Evolutionary conservation across 2,888 invertebrate species (phyloP), one percentile per base, ranked within the genome.

Genomic region (Tachina lurida): DNA sequence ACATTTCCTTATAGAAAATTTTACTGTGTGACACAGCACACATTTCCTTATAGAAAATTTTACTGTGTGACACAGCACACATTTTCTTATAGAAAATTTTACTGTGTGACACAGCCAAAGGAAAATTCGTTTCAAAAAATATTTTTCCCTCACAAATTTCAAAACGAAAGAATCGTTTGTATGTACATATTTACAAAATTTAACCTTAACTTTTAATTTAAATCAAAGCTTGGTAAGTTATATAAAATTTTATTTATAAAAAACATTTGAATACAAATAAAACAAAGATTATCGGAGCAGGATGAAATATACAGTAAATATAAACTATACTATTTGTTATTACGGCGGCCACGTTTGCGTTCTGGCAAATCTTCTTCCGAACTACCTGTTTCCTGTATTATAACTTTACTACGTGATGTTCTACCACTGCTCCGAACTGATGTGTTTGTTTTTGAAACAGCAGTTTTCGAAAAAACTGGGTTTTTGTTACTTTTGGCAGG

Each of bases 301-400:
- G 43, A 74, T 82, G 45, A 56, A n/a, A n/a, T n/a, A 68, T 31
- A 58, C 56, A 87, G 84, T 70, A 76, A 56, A 73, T 63, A 49
- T 47, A 47, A 60, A 67, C 85, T 71, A 84, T 63, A 54, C 58
- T 86, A 86, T 80, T 83, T 87, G 81, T 84, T 88, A 65, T 80
- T 88, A 41, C 90, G 89, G 1, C 90, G 89, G 1, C 90, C 90
- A n/a, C 88, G 87, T 78, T 90, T 90, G 45, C 88, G 79, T 70
- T 87, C 87, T 15, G 89, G 89, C 68, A 87, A 78, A 10, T 89
- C 87, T 4, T 89, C 87, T 19, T 88, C 88, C 1, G 89, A 89
- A 58, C 88, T 89, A 19, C 87, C 88, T 0, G 89, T 88, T 3
- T 90, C 90, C 62, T 89, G 87, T 62, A 89, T 31, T 31, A 31